phyloP scores from a whole-genome alignment of 2,797 vertebrate genomes.

The Parauchenoglanis punctatus region DNA sequence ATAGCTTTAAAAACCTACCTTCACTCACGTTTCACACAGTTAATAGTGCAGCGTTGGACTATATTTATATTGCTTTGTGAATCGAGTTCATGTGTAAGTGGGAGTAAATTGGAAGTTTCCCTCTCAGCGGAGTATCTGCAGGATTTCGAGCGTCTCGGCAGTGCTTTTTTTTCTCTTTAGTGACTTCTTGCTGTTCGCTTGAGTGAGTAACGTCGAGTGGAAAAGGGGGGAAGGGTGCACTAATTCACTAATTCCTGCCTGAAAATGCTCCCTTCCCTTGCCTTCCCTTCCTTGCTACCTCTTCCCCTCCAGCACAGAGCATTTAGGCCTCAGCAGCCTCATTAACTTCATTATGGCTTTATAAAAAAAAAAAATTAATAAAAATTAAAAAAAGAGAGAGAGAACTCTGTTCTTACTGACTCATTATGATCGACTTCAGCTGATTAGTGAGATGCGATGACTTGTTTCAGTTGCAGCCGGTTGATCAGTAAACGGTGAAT shows the following conservation, averaged over 20 bases:
- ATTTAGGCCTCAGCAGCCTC: not conserved
- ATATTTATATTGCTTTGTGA: not conserved
- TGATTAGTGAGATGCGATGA: not conserved
- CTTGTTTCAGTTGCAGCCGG: not conserved
- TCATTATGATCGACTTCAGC: not conserved
- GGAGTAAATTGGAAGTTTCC: conserved; percentile 5
- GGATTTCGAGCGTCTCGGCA: conserved; percentile 21
- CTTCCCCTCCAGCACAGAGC: not conserved
- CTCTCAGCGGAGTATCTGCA: not conserved
- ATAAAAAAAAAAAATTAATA: not conserved
- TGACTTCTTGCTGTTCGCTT: conserved; percentile 54
- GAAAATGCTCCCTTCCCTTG: conserved; percentile 50
- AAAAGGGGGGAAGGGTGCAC: conserved; percentile 52
- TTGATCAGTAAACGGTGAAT: too few relatives aligned
- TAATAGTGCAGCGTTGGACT: not conserved
- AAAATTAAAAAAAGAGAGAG: too few relatives aligned
- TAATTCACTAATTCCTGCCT: conserved; percentile 54
- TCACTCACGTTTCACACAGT: not conserved
- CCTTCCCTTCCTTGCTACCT: conserved; percentile 22
- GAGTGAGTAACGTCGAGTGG: conserved; percentile 52
- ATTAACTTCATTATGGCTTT: conserved; percentile 2
- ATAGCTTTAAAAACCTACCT: too few relatives aligned
- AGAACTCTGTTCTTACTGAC: not conserved
- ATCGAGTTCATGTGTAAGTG: not conserved
- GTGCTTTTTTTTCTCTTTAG: not conserved